These are phyloP conservation scores for Rhynchotus rufescens DNA, from an alignment of 2,797 vertebrate species.

Conservation along the genomic window DNA sequence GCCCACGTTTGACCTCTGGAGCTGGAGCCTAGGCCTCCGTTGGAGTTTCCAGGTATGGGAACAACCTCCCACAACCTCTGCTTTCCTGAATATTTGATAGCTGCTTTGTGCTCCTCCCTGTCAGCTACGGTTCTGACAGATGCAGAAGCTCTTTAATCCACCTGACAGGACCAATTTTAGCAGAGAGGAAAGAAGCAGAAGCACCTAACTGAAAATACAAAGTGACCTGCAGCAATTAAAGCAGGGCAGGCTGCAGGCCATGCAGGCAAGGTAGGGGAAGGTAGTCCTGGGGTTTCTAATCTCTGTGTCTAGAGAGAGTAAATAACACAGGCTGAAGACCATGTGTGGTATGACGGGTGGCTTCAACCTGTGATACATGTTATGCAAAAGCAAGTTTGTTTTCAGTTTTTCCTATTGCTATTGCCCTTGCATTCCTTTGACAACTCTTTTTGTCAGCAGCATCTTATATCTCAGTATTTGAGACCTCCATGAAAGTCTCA, in stretches of 20 bases:
- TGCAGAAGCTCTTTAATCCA: not conserved
- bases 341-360: not conserved
- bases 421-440: not conserved
- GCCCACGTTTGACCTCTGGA: not conserved
- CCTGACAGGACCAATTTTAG: conserved; percentile 37
- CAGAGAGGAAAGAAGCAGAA: not conserved
- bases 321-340: not conserved
- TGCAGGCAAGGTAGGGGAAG: not conserved
- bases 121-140: conserved; percentile 15
- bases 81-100: conserved; percentile 52
- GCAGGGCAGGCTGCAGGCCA: conserved; percentile 45
- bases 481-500: not conserved
- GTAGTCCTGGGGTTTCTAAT: conserved; percentile 39
- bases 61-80: not conserved
- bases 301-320: not conserved
- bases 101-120: conserved; percentile 13
- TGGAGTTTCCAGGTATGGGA: not conserved
- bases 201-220: not conserved
- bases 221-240: conserved; percentile 12
- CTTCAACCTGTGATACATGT: not conserved
- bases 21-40: not conserved
- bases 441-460: not conserved
- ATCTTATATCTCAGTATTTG: not conserved
- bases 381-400: not conserved
- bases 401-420: not conserved